Percentiles rank a stretch among this genome's conserved stretches.
phyloP scores from a whole-genome alignment of 1,140 invertebrate genomes.

The Euglossa dilemma region DNA sequence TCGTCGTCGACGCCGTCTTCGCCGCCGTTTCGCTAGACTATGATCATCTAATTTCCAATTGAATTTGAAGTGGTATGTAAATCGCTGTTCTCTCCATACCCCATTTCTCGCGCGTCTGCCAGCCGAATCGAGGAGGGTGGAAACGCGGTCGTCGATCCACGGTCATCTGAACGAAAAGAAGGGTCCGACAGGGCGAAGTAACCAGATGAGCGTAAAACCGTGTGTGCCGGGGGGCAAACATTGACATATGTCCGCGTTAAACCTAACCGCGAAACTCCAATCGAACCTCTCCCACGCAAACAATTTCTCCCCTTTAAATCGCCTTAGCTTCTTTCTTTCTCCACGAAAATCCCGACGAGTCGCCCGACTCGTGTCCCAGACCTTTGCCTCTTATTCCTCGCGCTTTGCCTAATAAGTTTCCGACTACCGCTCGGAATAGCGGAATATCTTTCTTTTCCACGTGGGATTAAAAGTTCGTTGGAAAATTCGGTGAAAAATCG shows the following conservation, averaged over 20 bases:
- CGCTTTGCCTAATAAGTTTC: too few relatives aligned
- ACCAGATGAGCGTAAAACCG: conserved; percentile 77
- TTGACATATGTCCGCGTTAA: conserved; percentile 79
- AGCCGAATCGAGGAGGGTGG: conserved; percentile 13
- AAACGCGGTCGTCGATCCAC: conserved; percentile 63
- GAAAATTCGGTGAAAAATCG: too few relatives aligned
- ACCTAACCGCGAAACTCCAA: conserved; percentile 67
- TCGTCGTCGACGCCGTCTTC: not conserved
- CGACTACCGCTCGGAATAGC: too few relatives aligned
- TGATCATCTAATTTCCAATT: conserved; percentile 44
- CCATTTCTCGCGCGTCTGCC: conserved; percentile 42
- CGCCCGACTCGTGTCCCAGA: not conserved
- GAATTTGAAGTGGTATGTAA: conserved; percentile 46
- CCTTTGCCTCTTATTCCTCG: not conserved
- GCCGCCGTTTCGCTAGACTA: not conserved
- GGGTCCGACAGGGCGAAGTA: conserved; percentile 65
- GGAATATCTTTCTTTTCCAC: too few relatives aligned
- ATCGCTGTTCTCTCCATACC: conserved; percentile 51
- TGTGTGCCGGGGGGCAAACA: conserved; percentile 78
- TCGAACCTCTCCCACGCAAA: conserved; percentile 31
- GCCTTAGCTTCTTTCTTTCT: conserved; percentile 3
- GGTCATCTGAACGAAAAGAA: conserved; percentile 71
- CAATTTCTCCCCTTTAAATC: conserved; percentile 17
- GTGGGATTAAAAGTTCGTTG: too few relatives aligned
- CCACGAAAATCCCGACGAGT: not conserved